phyloP scores from a whole-genome alignment of 2,113 vertebrate species.

The Larimichthys polyactis region DNA sequence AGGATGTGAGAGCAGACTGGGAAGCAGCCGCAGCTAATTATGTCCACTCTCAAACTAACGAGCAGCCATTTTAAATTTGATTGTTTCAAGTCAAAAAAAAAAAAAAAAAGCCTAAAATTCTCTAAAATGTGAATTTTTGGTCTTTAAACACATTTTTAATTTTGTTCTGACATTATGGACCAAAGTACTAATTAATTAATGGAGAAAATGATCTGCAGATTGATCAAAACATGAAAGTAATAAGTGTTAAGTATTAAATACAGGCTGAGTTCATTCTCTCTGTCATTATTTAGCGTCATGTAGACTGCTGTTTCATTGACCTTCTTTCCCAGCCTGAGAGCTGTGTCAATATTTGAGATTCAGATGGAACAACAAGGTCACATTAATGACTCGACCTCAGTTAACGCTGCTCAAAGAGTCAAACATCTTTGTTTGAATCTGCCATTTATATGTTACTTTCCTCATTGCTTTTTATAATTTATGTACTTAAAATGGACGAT shows the following conservation, averaged over 20 bases:
- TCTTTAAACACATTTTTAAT: too few species aligned
- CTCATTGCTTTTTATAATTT: too few species aligned
- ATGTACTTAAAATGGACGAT: too few species aligned
- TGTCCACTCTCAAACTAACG: too few species aligned
- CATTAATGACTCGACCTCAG: neutral
- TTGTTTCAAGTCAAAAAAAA: too few species aligned
- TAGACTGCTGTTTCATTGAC: neutral
- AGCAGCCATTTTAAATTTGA: too few species aligned
- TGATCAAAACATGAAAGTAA: too few species aligned
- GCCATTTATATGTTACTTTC: neutral
- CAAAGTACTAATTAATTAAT: too few species aligned
- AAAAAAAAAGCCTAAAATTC: too few species aligned
- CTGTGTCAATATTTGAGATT: conserved; percentile 42
- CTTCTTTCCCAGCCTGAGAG: neutral
- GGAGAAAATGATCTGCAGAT: too few species aligned
- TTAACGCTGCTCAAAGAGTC: neutral
- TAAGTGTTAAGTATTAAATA: neutral
- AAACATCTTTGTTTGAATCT: neutral
- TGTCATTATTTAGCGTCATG: neutral
- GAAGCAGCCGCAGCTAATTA: neutral
- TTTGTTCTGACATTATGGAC: too few species aligned
- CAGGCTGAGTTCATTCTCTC: neutral
- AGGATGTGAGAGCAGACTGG: neutral
- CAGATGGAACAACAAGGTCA: neutral
- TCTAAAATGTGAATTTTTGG: too few species aligned